These are phyloP conservation scores for Lapara coniferarum DNA, from an alignment of 2,888 invertebrate genomes.

Conservation along the genomic window DNA sequence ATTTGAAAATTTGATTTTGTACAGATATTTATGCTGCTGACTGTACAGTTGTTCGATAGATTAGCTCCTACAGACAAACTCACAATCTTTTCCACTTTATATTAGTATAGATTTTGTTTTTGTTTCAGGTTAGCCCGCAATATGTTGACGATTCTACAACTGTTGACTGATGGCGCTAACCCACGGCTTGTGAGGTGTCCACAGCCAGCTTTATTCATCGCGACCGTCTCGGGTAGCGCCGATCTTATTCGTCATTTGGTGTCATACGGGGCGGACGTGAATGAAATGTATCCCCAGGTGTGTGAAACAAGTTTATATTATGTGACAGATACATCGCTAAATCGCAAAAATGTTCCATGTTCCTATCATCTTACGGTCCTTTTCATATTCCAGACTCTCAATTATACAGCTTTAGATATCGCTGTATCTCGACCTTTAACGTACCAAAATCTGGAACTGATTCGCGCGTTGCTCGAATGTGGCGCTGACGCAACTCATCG, in stretches of 20 bases:
- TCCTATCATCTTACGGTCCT: neutral
- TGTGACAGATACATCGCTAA: neutral
- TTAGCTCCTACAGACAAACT: too few relatives aligned
- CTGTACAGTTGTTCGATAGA: too few relatives aligned
- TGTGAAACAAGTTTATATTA: neutral
- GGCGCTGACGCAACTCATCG: slow-evolving; percentile 58
- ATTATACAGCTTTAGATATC: slow-evolving; percentile 62
- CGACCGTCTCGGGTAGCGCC: slow-evolving; percentile 50
- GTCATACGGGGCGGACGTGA: slow-evolving; percentile 60
- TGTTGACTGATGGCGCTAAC: slow-evolving; percentile 64
- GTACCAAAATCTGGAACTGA: slow-evolving; percentile 53
- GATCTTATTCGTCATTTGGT: slow-evolving; percentile 57
- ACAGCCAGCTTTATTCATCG: slow-evolving; percentile 63
- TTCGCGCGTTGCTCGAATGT: slow-evolving; percentile 56
- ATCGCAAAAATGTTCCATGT: neutral
- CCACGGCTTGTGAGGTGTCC: slow-evolving; percentile 63
- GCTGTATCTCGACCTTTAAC: slow-evolving; percentile 59
- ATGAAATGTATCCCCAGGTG: slow-evolving; percentile 62
- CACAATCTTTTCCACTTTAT: too few relatives aligned
- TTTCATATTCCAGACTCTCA: slow-evolving; percentile 47
- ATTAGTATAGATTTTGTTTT: neutral
- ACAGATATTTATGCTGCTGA: too few relatives aligned
- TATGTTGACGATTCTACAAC: slow-evolving; percentile 56
- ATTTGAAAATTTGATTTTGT: too few relatives aligned
- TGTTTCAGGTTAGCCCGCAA: slow-evolving; percentile 62